Conservation (phyloP, 2,113 vertebrate genomes). For the Caloenas nicobarica region DNA sequence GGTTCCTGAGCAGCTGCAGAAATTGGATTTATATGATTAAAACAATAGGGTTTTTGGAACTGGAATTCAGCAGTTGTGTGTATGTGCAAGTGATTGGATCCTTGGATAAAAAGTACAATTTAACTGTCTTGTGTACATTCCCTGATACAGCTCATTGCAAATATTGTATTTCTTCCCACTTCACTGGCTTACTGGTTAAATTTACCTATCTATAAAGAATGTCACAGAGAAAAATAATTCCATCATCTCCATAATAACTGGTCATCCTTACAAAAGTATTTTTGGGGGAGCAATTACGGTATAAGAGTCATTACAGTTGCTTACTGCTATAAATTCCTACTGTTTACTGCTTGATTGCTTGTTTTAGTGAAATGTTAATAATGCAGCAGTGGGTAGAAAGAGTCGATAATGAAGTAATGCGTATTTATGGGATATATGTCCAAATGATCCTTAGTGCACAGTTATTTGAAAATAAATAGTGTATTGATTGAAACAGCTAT, state of each 20-base stretch:
- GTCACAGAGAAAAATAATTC: not conserved
- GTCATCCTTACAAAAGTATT: not conserved
- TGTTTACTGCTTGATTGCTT: constrained; percentile 43
- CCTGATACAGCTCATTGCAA: not conserved
- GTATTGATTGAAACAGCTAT: constrained; percentile 36
- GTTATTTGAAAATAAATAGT: constrained; percentile 61
- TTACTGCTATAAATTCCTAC: not conserved
- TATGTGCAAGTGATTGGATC: not conserved
- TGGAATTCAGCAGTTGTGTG: not conserved
- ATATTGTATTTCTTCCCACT: not conserved
- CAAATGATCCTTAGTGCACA: constrained; percentile 30
- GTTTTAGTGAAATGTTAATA: constrained; percentile 52
- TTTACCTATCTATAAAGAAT: not conserved
- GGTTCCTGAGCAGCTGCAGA: not conserved
- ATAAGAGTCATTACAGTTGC: not conserved
- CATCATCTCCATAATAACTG: not conserved
- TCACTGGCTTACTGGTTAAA: not conserved
- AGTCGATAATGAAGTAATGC: constrained; percentile 57
- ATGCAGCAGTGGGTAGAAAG: constrained; percentile 37
- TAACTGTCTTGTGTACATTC: not conserved
- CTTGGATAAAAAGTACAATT: not conserved
- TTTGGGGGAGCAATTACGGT: not conserved
- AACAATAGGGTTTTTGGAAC: not conserved
- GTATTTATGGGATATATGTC: constrained; percentile 54
- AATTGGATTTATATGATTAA: not conserved